These are phyloP conservation scores for Podarcis lilfordi DNA, from an alignment of 2,797 vertebrate species.

Conservation along the genomic window DNA sequence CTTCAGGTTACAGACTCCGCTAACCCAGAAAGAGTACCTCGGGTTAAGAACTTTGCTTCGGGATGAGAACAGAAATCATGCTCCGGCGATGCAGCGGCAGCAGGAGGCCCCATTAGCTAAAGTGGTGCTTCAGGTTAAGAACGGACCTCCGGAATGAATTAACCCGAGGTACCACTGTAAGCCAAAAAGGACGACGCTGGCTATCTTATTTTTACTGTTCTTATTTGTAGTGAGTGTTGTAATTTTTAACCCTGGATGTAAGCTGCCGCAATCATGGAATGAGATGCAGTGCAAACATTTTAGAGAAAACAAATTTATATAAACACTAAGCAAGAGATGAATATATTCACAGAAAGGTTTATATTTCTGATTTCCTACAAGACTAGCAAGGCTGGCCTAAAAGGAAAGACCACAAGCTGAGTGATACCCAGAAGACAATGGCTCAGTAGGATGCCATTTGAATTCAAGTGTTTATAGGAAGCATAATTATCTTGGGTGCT, in stretches of 20 bases:
- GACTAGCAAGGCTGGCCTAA: background rate
- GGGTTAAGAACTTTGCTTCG: too few species aligned
- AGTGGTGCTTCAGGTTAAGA: too few species aligned
- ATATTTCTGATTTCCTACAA: background rate
- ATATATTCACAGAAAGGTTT: background rate
- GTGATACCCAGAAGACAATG: background rate
- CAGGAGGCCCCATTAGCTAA: too few species aligned
- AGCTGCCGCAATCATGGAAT: background rate
- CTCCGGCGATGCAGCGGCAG: too few species aligned
- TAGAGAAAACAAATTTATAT: background rate
- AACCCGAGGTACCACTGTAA: too few species aligned
- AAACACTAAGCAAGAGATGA: background rate
- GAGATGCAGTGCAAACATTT: background rate
- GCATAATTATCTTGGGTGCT: slow-evolving; percentile 57
- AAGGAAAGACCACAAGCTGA: slow-evolving; percentile 11
- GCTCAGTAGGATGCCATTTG: background rate
- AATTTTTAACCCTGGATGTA: background rate
- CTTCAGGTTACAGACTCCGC: too few species aligned
- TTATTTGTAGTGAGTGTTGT: background rate
- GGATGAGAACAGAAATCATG: too few species aligned
- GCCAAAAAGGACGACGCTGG: background rate
- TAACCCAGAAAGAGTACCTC: too few species aligned
- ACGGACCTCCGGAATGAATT: too few species aligned
- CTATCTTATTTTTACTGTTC: background rate
- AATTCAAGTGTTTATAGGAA: slow-evolving; percentile 42